A percentile compares a stretch with the other conserved stretches of the same genome.
Conservation (phyloP, 2,797 vertebrate genomes). For the Leontopithecus rosalia region DNA sequence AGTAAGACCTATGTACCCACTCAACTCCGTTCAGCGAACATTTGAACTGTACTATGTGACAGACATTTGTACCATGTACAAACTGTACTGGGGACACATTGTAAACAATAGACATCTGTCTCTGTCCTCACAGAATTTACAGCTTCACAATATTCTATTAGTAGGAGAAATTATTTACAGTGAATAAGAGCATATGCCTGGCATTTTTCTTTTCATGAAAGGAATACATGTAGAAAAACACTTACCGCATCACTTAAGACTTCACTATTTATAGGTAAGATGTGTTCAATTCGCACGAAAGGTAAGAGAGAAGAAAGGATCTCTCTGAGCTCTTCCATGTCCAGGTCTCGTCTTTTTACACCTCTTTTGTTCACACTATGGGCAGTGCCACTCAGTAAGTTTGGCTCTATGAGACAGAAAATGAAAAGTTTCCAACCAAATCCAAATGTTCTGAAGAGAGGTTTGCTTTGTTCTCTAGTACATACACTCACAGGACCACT, state of each 20-base stretch:
- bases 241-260: conserved; percentile 91
- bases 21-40: not conserved
- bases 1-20: not conserved
- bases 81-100: not conserved
- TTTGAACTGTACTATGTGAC: not conserved
- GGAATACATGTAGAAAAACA: conserved; percentile 58
- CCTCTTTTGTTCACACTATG: conserved; percentile 99
- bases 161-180: not conserved
- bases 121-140: not conserved
- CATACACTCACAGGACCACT: not conserved
- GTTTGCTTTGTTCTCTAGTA: not conserved
- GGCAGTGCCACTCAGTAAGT: conserved; percentile 97
- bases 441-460: conserved; percentile 26
- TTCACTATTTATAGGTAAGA: conserved; percentile 95
- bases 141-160: not conserved
- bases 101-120: not conserved
- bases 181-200: not conserved
- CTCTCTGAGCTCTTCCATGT: conserved; percentile 96
- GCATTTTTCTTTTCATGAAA: conserved; percentile 52
- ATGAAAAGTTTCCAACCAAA: conserved; percentile 16
- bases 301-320: conserved; percentile 95
- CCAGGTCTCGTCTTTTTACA: conserved; percentile 97
- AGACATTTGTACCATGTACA: not conserved
- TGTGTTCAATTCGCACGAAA: conserved; percentile 96
- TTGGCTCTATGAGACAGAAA: conserved; percentile 90